Evolutionary conservation across 35 echinoderm and acorn worm species (phyloP).

Genomic region (Diadema setosum): DNA sequence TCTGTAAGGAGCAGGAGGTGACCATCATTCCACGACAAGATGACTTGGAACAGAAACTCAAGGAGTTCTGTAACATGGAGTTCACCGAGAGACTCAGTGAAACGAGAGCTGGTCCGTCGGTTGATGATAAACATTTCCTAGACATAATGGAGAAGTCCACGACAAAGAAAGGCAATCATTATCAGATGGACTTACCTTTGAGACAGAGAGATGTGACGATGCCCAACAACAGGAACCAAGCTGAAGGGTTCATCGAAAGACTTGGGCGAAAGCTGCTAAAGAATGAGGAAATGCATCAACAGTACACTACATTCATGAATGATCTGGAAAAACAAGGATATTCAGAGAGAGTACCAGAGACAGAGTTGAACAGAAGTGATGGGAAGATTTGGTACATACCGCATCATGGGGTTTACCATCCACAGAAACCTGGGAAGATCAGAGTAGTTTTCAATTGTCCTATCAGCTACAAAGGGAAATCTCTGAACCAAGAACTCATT

Average conservation of each 20-base stretch:
- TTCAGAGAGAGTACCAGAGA: constrained; percentile 38
- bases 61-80: neutral
- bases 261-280: neutral
- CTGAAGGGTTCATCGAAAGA: neutral
- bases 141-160: constrained; percentile 31
- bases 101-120: neutral
- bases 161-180: neutral
- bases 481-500: constrained; percentile 15
- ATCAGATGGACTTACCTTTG: constrained; percentile 44
- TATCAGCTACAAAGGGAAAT: neutral
- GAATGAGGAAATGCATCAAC: neutral
- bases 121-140: constrained; percentile 26
- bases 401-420: constrained; percentile 51
- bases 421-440: constrained; percentile 29
- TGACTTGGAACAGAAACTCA: neutral
- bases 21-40: neutral
- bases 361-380: constrained; percentile 1
- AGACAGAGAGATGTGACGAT: neutral
- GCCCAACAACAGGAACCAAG: constrained; percentile 8
- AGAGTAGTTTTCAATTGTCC: constrained; percentile 34
- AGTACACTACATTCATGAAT: constrained; percentile 12
- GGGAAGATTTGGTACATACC: constrained; percentile 39
- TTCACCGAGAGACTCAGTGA: neutral
- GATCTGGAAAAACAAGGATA: constrained; percentile 27
- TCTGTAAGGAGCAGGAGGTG: neutral